A percentile compares a stretch with the other conserved stretches of the same genome.
Conservation (phyloP, 2,888 invertebrate species). For the Sarcophaga rosellei region DNA sequence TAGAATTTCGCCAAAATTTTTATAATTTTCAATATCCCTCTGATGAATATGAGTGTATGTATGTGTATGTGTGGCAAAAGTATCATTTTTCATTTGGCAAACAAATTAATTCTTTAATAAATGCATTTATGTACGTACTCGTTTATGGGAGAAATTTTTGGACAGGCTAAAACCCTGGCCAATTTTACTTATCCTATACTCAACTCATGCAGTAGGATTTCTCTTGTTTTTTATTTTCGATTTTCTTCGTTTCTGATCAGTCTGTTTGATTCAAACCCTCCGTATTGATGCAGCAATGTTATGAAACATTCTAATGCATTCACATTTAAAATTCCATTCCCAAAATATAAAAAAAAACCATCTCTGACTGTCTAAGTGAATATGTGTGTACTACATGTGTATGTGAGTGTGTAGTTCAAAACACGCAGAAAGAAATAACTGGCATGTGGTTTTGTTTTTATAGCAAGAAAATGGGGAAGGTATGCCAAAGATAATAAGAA, state of each 20-base stretch:
- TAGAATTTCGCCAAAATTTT: background rate
- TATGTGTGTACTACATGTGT: no score
- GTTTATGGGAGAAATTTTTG: slow-evolving; percentile 7
- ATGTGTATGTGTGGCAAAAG: no score
- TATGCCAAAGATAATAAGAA: no score
- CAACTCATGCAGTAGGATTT: no score
- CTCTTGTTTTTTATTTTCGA: background rate
- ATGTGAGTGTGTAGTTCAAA: no score
- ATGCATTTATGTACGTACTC: slow-evolving; percentile 17
- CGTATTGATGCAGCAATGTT: slow-evolving; percentile 39
- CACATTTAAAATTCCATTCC: slow-evolving; percentile 46
- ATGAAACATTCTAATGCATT: slow-evolving; percentile 62
- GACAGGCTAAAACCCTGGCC: slow-evolving; percentile 5
- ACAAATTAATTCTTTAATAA: slow-evolving; percentile 33
- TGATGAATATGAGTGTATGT: background rate
- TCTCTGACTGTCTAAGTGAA: no score
- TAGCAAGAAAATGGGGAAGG: no score
- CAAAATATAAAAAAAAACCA: background rate
- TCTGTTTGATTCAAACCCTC: slow-evolving; percentile 38
- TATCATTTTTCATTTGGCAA: slow-evolving; percentile 20
- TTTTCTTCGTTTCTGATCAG: slow-evolving; percentile 25
- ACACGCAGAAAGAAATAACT: no score
- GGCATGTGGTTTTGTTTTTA: no score
- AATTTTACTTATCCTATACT: slow-evolving; percentile 13
- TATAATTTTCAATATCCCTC: background rate